These are phyloP conservation scores for Henricia sp. DNA, from an alignment of 53 echinoderm and acorn worm species.

Conservation along the genomic window DNA sequence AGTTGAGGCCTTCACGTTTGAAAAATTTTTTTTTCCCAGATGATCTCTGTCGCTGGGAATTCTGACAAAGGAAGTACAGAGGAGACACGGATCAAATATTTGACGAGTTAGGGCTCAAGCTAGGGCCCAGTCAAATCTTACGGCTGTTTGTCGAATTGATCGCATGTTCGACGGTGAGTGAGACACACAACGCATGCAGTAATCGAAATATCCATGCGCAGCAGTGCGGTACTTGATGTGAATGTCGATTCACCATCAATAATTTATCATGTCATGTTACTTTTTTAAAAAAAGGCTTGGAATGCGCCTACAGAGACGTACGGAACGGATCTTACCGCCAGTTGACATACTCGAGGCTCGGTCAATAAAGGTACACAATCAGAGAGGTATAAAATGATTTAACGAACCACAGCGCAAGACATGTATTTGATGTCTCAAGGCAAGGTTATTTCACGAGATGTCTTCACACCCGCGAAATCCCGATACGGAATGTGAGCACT, in stretches of 20 bases:
- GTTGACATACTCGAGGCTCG: not conserved
- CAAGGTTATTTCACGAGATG: not conserved
- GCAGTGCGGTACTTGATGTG: not conserved
- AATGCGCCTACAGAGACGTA: not conserved
- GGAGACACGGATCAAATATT: conserved; percentile 37
- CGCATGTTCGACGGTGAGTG: conserved; percentile 7
- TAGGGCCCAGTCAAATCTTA: not conserved
- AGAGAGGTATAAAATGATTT: not conserved
- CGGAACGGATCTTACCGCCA: no score
- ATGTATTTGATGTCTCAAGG: not conserved
- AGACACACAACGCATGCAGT: not conserved
- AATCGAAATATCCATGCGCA: not conserved
- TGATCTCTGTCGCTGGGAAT: not conserved
- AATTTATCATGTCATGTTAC: conserved; percentile 2
- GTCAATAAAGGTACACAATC: not conserved
- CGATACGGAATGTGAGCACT: not conserved
- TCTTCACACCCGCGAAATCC: not conserved
- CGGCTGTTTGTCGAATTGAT: conserved; percentile 31
- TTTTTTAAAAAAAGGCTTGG: not conserved
- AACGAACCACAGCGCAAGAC: not conserved
- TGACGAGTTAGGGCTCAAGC: conserved; percentile 20
- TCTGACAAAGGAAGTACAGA: not conserved
- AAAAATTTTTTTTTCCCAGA: not conserved
- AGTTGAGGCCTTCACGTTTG: not conserved
- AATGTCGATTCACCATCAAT: not conserved